Evolutionary conservation across 2,888 invertebrate genomes (phyloP).

Genomic region (Chelonus formosanus): DNA sequence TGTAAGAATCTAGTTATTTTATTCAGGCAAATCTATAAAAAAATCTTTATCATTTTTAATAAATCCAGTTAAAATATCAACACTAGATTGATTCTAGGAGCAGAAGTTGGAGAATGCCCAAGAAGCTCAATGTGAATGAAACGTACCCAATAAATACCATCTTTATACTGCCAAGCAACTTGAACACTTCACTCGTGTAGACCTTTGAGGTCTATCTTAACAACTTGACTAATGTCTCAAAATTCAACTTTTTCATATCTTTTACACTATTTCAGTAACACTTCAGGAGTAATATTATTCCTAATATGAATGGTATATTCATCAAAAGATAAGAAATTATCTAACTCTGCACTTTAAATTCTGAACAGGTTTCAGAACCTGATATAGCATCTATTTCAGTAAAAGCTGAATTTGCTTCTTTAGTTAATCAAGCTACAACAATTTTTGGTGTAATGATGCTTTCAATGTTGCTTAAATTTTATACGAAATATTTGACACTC

Average conservation of each 20-base stretch:
- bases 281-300: conserved; percentile 86
- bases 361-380: conserved; percentile 66
- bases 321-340: conserved; percentile 75
- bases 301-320: conserved; percentile 93
- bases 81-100: conserved; percentile 81
- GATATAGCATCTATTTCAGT: conserved; percentile 69
- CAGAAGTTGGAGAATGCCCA: conserved; percentile 72
- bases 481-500: conserved; percentile 86
- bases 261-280: conserved; percentile 90
- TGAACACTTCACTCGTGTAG: conserved; percentile 92
- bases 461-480: conserved; percentile 76
- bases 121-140: conserved; percentile 87
- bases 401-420: conserved; percentile 74
- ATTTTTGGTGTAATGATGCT: conserved; percentile 80
- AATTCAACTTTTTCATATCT: conserved; percentile 90
- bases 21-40: conserved; percentile 91
- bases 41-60: conserved; percentile 84
- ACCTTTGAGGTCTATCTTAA: conserved; percentile 89
- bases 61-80: conserved; percentile 79
- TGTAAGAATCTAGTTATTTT: conserved; percentile 82
- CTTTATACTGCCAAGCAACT: conserved; percentile 84
- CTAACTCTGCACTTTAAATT: conserved; percentile 69
- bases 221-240: conserved; percentile 91
- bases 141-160: conserved; percentile 84
- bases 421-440: conserved; percentile 87